Base-by-base conservation (phyloP, 2,888 invertebrate species). In the Phanerotoma sp. region DNA sequence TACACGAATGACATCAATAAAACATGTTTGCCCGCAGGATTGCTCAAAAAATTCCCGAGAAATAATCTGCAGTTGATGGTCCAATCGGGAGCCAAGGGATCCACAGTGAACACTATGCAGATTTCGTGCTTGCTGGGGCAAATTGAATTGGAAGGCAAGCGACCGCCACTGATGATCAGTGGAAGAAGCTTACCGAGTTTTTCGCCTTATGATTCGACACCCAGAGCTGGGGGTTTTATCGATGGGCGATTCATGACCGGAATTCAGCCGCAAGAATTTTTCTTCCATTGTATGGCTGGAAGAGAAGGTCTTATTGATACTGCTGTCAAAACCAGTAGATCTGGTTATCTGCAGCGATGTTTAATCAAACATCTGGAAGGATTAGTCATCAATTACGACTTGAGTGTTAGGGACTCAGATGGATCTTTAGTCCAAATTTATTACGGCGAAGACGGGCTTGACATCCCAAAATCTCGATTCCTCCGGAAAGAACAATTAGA, bases 201-300 rank as follows among this genome's bases (percentile, higher is more conserved):
- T 74, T 83, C 85, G 2, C 84, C 89, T 0, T 95, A 90, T 68
- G 96, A 97, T 68, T 84, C 89, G 7, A 85, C 91, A 0, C 96
- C 97, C 0, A 82, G 93, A 71, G 93, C 97, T 1, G 96, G 99
- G 7, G 99, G 99, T 1, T 99, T 96, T 73, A 93, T 99, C 51
- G 93, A 93, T 65, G 94, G 95, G 0, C 85, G 99, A 9, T 99
- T 99, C 74, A 87, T 98, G 86, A 97, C 98, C 0, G 99, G 99
- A n/a, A 94, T 99, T 66, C 86, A 91, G 70, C 96, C 97, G 0
- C 96, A 96, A 78, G 98, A 99, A 73, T 96, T 96, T 76, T 99
- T 96, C 80, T 98, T 97, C 79, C 98, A 99, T 83, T 98, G 98
- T 73, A 99, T 99, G 98, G 99, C 99, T 51, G 99, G 99, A 51